Conservation (phyloP, 2,888 invertebrate species). For the Fissipunctia ypsillon region DNA sequence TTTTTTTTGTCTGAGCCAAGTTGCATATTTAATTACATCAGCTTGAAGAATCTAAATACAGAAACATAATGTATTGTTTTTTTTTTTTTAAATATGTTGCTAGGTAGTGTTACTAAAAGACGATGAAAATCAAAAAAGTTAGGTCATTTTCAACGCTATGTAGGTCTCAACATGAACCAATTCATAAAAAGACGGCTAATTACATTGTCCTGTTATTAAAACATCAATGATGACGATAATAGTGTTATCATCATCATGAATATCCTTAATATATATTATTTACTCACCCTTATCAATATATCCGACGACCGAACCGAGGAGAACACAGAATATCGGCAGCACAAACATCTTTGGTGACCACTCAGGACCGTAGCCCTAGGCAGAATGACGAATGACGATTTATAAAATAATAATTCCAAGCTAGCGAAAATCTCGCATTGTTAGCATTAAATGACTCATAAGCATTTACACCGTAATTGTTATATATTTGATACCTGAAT, state of each 20-base stretch:
- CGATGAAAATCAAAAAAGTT: background rate
- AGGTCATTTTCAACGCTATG: background rate
- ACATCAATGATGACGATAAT: background rate
- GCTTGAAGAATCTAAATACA: background rate
- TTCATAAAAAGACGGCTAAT: background rate
- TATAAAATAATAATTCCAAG: slow-evolving; percentile 16
- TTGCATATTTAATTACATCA: background rate
- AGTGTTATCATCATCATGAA: slow-evolving; percentile 11
- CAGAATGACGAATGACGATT: slow-evolving; percentile 68
- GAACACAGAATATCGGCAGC: slow-evolving; percentile 73
- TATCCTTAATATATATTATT: slow-evolving; percentile 39
- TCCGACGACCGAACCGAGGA: slow-evolving; percentile 76
- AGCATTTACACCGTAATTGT: background rate
- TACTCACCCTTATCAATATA: slow-evolving; percentile 81
- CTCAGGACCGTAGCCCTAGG: slow-evolving; percentile 67
- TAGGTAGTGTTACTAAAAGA: background rate
- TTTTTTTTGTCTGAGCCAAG: background rate
- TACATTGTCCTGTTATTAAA: slow-evolving; percentile 12
- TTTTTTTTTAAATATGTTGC: background rate
- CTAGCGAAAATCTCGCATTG: slow-evolving; percentile 10
- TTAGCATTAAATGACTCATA: slow-evolving; percentile 13
- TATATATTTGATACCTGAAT: background rate
- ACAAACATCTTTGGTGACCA: slow-evolving; percentile 75
- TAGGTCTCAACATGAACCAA: slow-evolving; percentile 32
- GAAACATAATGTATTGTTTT: background rate